Percentiles rank a stretch among this genome's conserved stretches.
phyloP scores from a whole-genome alignment of 37 sponge, comb jelly and placozoan species.

The Amphimedon queenslandica region DNA sequence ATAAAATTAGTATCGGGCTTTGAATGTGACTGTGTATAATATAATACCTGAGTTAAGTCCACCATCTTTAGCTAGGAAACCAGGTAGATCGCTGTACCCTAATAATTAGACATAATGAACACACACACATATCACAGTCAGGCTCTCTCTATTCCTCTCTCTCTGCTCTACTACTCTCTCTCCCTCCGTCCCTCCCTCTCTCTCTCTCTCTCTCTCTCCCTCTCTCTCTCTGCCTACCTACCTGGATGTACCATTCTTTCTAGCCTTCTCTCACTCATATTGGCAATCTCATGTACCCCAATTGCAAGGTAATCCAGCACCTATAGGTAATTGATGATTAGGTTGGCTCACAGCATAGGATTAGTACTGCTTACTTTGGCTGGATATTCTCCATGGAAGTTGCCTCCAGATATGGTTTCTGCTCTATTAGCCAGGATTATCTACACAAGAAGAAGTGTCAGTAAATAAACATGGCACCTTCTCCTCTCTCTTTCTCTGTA shows the following conservation, averaged over 20 bases:
- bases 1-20: no score
- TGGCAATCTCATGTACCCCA: constrained; percentile 89
- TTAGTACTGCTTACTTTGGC: constrained; percentile 70
- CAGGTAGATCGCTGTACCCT: constrained; percentile 84
- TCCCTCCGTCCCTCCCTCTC: constrained; percentile 8
- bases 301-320: constrained; percentile 95
- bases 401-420: constrained; percentile 86
- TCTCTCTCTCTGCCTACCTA: constrained; percentile 3
- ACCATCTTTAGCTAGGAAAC: constrained; percentile 83
- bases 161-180: constrained; percentile 2
- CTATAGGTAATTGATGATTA: constrained; percentile 12
- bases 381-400: constrained; percentile 99
- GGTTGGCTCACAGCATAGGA: neutral
- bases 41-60: constrained; percentile 84
- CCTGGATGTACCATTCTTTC: constrained; percentile 87
- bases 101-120: constrained; percentile 2
- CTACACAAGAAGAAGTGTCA: constrained; percentile 27
- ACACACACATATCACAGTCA: no score
- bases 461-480: neutral
- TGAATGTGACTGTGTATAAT: no score
- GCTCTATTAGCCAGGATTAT: constrained; percentile 62
- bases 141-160: neutral
- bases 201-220: no score
- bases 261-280: constrained; percentile 90
- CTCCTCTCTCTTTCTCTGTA: no score